Evolutionary conservation across 2,797 vertebrate species (phyloP).

Genomic region (Heterohyrax brucei): DNA sequence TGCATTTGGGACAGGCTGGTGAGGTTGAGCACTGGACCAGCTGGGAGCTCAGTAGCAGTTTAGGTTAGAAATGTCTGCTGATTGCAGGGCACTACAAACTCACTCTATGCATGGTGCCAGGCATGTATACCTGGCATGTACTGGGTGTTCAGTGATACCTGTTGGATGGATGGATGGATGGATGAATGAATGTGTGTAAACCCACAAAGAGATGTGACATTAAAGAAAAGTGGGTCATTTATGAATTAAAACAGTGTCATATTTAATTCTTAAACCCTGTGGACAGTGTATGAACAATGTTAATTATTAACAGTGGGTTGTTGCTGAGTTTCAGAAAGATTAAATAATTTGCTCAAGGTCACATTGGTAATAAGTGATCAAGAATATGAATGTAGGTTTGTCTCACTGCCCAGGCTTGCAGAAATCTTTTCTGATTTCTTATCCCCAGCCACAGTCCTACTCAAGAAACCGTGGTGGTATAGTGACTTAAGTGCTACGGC

Average conservation of each 20-base stretch:
- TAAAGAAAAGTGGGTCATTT: constrained; percentile 19
- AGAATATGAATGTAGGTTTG: not conserved
- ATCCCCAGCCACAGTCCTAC: not conserved
- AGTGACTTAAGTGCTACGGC: too few species aligned
- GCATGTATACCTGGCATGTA: not conserved
- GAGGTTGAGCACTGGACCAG: not conserved
- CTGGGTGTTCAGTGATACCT: not conserved
- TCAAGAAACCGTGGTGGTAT: too few species aligned
- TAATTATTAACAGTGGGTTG: constrained; percentile 19
- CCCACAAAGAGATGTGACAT: constrained; percentile 18
- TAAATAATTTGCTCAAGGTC: not conserved
- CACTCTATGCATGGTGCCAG: not conserved
- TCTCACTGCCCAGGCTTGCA: not conserved
- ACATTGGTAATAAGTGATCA: constrained; percentile 33
- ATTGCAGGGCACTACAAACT: not conserved
- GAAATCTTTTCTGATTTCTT: constrained; percentile 5
- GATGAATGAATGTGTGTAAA: constrained; percentile 17
- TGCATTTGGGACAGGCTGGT: not conserved
- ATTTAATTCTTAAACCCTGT: constrained; percentile 60
- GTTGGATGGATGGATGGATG: constrained; percentile 1
- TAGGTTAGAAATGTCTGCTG: constrained; percentile 7
- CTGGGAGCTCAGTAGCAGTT: not conserved
- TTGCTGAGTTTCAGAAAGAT: constrained; percentile 11
- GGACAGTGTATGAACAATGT: constrained; percentile 28
- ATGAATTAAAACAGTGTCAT: constrained; percentile 21